Percentiles rank a stretch among this genome's conserved stretches.
phyloP scores from a whole-genome alignment of 2,888 invertebrate species.

The Brenthis ino region DNA sequence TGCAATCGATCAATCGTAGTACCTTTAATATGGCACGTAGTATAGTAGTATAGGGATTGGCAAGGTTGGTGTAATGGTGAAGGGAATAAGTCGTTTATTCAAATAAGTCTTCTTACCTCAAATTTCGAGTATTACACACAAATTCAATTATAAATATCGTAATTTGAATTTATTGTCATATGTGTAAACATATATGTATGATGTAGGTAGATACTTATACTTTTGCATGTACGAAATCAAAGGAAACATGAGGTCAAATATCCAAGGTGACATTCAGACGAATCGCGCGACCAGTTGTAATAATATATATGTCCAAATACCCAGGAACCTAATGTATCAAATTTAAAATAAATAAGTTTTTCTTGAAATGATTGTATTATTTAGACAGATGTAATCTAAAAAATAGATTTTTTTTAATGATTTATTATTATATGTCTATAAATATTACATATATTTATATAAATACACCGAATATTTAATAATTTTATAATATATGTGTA shows the following conservation, averaged over 20 bases:
- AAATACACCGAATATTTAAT: not conserved
- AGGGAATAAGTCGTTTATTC: conserved; percentile 26
- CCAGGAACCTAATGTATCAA: conserved; percentile 17
- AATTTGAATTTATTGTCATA: conserved; percentile 14
- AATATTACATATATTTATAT: too few species aligned
- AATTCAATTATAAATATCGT: not conserved
- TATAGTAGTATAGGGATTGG: conserved; percentile 29
- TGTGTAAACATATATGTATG: not conserved
- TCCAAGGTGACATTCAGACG: conserved; percentile 40
- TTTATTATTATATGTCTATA: not conserved
- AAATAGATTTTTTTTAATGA: not conserved
- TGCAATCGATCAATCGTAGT: conserved; percentile 33
- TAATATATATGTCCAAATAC: conserved; percentile 22
- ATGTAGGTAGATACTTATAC: conserved; percentile 9
- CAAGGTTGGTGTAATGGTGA: conserved; percentile 36
- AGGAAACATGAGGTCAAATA: conserved; percentile 35
- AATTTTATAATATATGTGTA: not conserved
- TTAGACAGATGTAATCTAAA: not conserved
- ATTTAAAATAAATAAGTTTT: conserved; percentile 12
- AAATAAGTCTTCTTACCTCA: conserved; percentile 1
- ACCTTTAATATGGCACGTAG: conserved; percentile 28
- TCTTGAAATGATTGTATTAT: conserved; percentile 15
- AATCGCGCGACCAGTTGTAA: conserved; percentile 30
- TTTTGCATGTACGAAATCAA: conserved; percentile 28
- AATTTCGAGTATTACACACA: not conserved